Conservation (phyloP, 2,113 vertebrate species). For the Cavia aperea region DNA sequence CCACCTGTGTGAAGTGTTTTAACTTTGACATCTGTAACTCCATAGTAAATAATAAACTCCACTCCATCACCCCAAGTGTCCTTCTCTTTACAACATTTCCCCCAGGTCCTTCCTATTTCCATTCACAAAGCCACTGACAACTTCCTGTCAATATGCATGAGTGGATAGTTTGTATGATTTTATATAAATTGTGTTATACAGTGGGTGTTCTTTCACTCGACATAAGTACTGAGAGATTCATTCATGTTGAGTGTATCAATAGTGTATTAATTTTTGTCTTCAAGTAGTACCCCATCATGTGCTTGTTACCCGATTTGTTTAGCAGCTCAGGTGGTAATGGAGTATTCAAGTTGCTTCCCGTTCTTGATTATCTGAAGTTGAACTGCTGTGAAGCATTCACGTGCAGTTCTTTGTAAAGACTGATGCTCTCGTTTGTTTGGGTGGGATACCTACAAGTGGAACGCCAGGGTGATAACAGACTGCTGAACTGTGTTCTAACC, state of each 20-base stretch:
- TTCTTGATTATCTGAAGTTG: not conserved
- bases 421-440: no score
- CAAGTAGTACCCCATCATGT: not conserved
- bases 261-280: not conserved
- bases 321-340: not conserved
- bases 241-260: not conserved
- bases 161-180: not conserved
- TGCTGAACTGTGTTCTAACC: not conserved
- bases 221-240: not conserved
- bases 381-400: not conserved
- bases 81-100: rapidly evolving
- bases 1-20: rapidly evolving
- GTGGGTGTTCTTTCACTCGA: not conserved
- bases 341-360: not conserved
- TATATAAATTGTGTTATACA: not conserved
- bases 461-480: not conserved
- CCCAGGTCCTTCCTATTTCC: not conserved
- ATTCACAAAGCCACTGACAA: no score
- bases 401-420: not conserved
- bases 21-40: not conserved
- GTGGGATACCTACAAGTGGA: not conserved
- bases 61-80: no score
- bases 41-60: no score
- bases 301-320: no score
- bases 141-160: not conserved